Evolutionary conservation across 2,113 vertebrate species (phyloP), one percentile per base, ranked within the genome.

Genomic region (Rattus rattus): DNA sequence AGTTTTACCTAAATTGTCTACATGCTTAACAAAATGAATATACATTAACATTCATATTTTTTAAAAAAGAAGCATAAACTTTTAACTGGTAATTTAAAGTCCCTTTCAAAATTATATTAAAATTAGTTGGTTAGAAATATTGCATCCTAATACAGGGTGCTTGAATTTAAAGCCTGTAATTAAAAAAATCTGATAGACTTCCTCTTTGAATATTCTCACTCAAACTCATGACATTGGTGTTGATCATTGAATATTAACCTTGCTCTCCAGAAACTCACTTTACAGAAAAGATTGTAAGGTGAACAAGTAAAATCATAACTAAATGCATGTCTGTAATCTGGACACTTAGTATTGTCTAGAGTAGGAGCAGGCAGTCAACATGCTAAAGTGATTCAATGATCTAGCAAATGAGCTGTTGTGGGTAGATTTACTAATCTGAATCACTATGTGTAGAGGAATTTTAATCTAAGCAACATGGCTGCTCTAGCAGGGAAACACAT

Each of bases 311-410:
- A 93, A 22, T 24, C 33, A 72, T 39, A 67, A 87, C 86, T 88
- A 11, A 87, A 75, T 39, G 63, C 52, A 90, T 86, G 84, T 94
- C 24, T 93, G 17, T 76, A 94, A 93, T 80, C 69, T 17, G 69
- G n/a, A 85, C 26, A 72, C n/a, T 47, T 56, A 90, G n/a, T 26
- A 72, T 20, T 93, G 19, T 33, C 75, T 92, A 73, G 94, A 95
- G 61, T 70, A 87, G 92, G n/a, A 91, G 30, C 52, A 88, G 61
- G 52, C 4, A 67, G 47, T 96, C n/a, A 79, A 61, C 79, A 33
- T 94, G 26, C 30, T 72, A 92, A 85, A 87, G 65, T 79, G 19
- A 79, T n/a, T 89, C 7, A 86, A 43, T 76, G 19, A 83, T 59
- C 72, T 84, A 92, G 52, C 4, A 6, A 89, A 90, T 49, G 11